Evolutionary conservation across 2,797 vertebrate genomes (phyloP).

Genomic region (Lutjanus campechanus): DNA sequence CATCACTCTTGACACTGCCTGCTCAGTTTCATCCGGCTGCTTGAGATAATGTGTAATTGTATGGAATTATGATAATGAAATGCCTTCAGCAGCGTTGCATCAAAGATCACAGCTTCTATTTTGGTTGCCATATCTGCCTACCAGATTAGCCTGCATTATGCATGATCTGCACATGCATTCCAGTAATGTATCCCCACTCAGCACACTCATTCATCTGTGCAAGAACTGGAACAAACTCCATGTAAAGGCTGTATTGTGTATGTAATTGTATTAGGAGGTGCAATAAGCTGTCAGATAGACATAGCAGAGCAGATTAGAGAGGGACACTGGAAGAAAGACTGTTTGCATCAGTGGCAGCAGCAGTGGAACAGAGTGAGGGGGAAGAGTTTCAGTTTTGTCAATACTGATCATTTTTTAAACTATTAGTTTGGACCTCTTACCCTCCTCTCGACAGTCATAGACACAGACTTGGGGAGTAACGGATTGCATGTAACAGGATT

Average conservation of each 20-base stretch:
- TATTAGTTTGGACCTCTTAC: background rate
- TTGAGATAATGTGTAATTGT: constrained; percentile 42
- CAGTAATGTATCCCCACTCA: constrained; percentile 26
- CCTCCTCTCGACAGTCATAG: background rate
- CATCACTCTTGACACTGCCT: background rate
- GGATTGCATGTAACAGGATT: too few species aligned
- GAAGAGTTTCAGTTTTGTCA: background rate
- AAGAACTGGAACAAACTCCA: constrained; percentile 4
- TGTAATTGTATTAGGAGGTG: constrained; percentile 25
- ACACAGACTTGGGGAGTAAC: too few species aligned
- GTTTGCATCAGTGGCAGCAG: background rate
- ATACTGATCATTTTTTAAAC: background rate
- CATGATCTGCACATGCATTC: constrained; percentile 40
- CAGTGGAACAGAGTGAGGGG: background rate
- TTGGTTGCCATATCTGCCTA: constrained; percentile 39
- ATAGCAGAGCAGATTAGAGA: constrained; percentile 12
- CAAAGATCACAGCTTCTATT: constrained; percentile 56
- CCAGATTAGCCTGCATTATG: constrained; percentile 51
- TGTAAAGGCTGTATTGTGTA: constrained; percentile 9
- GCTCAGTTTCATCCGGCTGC: background rate
- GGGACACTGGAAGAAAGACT: background rate
- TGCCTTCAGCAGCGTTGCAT: constrained; percentile 45
- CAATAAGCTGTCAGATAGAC: constrained; percentile 14
- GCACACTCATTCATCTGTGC: constrained; percentile 3
- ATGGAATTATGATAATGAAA: constrained; percentile 53